Base-by-base conservation (phyloP, 2,797 vertebrate species). In the Coccyzus lansbergi region DNA sequence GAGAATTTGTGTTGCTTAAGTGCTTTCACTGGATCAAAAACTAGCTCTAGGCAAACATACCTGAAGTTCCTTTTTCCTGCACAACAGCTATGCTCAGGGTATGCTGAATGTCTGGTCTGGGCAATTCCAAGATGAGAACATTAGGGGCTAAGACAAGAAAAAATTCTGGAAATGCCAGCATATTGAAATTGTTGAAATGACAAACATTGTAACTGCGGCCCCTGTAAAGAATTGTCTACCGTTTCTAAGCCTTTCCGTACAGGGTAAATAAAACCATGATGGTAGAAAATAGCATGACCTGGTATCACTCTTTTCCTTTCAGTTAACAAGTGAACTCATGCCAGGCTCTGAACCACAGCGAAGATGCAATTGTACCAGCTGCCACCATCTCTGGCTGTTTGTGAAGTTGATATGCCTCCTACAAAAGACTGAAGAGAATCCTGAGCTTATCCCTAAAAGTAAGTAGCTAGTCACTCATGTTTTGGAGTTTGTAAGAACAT, bases 181-280 rank as follows among this genome's bases (percentile, higher is more conserved):
- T 36, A 9, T 18, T 48, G 77, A 28, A 80, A 42, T 9, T 68
- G 21, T 71, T 38, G 38, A 22, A 64, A 33, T 22, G 49, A 17
- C 38, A 36, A 11, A 26, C 12, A 29, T 26, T 0, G 1, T 62
- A 36, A 31, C 51, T 77, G 28, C 1, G 4, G 31, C 33, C 28
- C 71, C 62, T 84, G 62, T 36, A 44, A 52, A 42, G 22, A 21
- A n/a, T 16, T 82, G 19, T 26, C 29, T 4, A 1, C 38, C 75
- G 38, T 31, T 82, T 58, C 56, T 38, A 12, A 60, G 15, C 14
- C 63, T 56, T 22, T 53, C 75, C 58, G 10, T 70, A 28, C 14
- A 40, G 12, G 21, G 46, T 51, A 62, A 70, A 69, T 34, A 38
- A 62, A 76, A 77, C 9, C 7, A 18, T 29, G 24, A 21, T n/a